Evolutionary conservation across 92 coral and sea anemone species (phyloP).

Genomic region (Phenganax stokvisi): DNA sequence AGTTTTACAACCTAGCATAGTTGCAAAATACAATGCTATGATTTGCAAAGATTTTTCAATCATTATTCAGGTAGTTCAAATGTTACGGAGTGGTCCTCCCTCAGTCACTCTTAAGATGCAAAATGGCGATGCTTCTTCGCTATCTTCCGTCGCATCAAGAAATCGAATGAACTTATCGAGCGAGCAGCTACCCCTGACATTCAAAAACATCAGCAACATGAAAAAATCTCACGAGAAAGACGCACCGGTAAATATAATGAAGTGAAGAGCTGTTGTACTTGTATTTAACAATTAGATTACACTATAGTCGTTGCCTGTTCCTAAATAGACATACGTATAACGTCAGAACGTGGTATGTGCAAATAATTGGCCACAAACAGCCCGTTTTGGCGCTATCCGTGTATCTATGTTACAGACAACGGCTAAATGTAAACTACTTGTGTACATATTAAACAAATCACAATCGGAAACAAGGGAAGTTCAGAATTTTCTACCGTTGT

Average conservation of each 20-base stretch:
- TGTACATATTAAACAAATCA: background rate
- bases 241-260: constrained; percentile 3
- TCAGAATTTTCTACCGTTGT: too few relatives aligned
- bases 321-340: too few relatives aligned
- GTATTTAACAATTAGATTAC: background rate
- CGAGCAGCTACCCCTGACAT: constrained; percentile 19
- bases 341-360: too few relatives aligned
- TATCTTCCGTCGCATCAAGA: constrained; percentile 26
- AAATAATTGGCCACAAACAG: too few relatives aligned
- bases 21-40: too few relatives aligned
- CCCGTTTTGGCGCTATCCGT: too few relatives aligned
- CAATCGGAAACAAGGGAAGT: too few relatives aligned
- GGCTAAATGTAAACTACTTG: background rate
- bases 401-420: background rate
- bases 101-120: constrained; percentile 27
- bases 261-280: background rate
- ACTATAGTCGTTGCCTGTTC: too few relatives aligned
- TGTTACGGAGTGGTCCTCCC: constrained; percentile 29
- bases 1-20: too few relatives aligned
- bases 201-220: constrained; percentile 3
- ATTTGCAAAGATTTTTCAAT: too few relatives aligned
- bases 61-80: constrained; percentile 17
- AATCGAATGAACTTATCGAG: constrained; percentile 11
- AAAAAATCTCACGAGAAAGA: constrained; percentile 30
- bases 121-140: constrained; percentile 24